These are phyloP conservation scores for Brachypodius melanocephalos DNA, from an alignment of 2,113 vertebrate species.

Conservation along the genomic window DNA sequence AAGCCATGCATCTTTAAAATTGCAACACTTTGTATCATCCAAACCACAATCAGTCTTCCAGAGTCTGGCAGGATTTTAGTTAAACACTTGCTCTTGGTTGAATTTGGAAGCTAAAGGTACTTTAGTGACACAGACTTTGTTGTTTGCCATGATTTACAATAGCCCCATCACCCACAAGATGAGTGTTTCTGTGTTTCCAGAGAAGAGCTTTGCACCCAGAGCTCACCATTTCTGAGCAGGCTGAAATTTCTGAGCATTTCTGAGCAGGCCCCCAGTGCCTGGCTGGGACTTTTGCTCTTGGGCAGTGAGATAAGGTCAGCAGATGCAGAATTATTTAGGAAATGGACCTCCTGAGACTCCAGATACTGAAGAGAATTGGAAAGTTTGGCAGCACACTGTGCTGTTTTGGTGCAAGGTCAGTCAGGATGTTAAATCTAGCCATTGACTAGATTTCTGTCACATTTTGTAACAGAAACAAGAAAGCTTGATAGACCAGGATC, in stretches of 20 bases:
- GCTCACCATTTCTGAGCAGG: neutral
- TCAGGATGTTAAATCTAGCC: constrained; percentile 24
- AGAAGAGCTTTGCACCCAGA: neutral
- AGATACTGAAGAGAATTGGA: constrained; percentile 32
- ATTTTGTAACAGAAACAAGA: constrained; percentile 34
- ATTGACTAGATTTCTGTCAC: constrained; percentile 48
- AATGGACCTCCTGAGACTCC: constrained; percentile 20
- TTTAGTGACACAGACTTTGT: neutral
- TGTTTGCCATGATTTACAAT: neutral
- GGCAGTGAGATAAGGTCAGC: neutral
- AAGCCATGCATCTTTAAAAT: neutral
- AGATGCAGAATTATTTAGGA: neutral
- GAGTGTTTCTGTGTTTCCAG: neutral
- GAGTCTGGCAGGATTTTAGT: neutral
- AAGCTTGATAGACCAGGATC: neutral
- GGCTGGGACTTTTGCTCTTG: neutral
- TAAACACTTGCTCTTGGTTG: neutral
- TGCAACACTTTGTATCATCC: neutral
- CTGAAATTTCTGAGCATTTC: neutral
- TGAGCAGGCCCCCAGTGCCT: accelerated
- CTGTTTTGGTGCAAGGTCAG: constrained; percentile 62
- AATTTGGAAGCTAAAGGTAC: neutral
- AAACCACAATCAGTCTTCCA: neutral
- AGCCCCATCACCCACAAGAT: neutral
- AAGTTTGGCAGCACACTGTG: constrained; percentile 35